Evolutionary conservation across 1,140 invertebrate genomes (phyloP), one percentile per base, ranked within the genome.

Genomic region (Eumaeus atala): DNA sequence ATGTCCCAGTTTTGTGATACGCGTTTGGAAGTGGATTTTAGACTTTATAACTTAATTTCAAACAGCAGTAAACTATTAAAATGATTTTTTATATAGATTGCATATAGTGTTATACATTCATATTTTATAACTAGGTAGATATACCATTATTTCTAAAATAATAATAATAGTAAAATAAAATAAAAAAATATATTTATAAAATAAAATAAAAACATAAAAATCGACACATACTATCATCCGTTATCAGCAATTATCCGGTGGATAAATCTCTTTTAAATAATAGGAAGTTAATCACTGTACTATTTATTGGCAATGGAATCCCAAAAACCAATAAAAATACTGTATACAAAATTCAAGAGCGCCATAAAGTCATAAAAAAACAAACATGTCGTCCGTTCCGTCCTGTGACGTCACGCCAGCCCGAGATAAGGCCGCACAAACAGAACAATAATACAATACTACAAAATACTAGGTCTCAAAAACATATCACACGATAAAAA

Each of bases 361-460:
- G 28, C 11, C 37, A 16, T 28, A 28, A 21, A 52, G 42, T 37
- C 33, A 37, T 3, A 21, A 37, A 28, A 36, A 51, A 37, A 35
- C 12, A 17, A 51, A 35, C 34, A 18, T 12, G 17, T 8, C 14
- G 14, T 44, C 40, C 14, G 42, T 53, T 34, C 16, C 47, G 44
- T 68, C 61, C 66, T 37, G 68, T 68, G 68, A 71, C 68, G 68
- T 71, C 68, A 71, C 56, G 37, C 28, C 33, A 17, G 11, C 44
- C 28, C 38, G 28, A 34, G 33, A 42, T 47, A 54, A 33, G 42
- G 28, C 28, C 21, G 17, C 34, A 57, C 36, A 16, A 53, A 56
- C 37, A 51, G 9, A 33, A 49, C 47, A 53, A 44, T 16, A 51
- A 50, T 21, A 40, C 12, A 44, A 54, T 48, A 59, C 28, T 33